Evolutionary conservation across 1,140 invertebrate genomes (phyloP).

Genomic region (Drosophila setifemur): DNA sequence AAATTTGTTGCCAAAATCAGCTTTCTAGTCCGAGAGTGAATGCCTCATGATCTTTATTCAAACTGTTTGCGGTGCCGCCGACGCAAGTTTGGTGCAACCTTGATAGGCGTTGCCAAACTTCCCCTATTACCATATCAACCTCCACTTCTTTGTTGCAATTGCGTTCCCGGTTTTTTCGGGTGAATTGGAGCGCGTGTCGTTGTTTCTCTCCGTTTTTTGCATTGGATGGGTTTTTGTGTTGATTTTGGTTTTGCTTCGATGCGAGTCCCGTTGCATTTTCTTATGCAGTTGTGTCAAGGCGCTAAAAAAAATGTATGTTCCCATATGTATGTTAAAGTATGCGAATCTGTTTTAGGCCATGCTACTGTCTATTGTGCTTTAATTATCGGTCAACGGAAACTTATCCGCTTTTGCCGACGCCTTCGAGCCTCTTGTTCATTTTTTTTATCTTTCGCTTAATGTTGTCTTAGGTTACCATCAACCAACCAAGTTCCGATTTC

Average conservation of each 20-base stretch:
- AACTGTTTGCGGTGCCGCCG: constrained; percentile 71
- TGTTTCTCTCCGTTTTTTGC: constrained; percentile 46
- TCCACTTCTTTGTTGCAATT: not conserved
- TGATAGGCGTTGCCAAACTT: constrained; percentile 50
- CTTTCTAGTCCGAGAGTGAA: constrained; percentile 26
- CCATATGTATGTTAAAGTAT: constrained; percentile 16
- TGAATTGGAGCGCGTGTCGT: constrained; percentile 61
- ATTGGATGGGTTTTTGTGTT: not conserved
- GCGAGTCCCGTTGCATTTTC: constrained; percentile 29
- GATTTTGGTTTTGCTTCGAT: constrained; percentile 2
- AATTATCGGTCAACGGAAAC: constrained; percentile 77
- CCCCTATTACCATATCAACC: not conserved
- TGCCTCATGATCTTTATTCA: constrained; percentile 50
- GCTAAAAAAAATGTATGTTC: constrained; percentile 68
- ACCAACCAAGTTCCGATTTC: constrained; percentile 66
- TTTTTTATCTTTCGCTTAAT: constrained; percentile 60
- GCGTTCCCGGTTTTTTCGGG: constrained; percentile 2
- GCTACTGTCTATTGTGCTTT: constrained; percentile 63
- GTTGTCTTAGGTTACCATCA: constrained; percentile 68
- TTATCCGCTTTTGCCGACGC: constrained; percentile 69
- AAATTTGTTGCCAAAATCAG: not conserved
- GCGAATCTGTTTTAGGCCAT: constrained; percentile 24
- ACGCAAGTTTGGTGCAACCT: constrained; percentile 67
- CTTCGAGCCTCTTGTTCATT: constrained; percentile 28
- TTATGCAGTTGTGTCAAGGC: constrained; percentile 67